Evolutionary conservation across 2,888 invertebrate genomes (phyloP).

Genomic region (Crossocerus cetratus): DNA sequence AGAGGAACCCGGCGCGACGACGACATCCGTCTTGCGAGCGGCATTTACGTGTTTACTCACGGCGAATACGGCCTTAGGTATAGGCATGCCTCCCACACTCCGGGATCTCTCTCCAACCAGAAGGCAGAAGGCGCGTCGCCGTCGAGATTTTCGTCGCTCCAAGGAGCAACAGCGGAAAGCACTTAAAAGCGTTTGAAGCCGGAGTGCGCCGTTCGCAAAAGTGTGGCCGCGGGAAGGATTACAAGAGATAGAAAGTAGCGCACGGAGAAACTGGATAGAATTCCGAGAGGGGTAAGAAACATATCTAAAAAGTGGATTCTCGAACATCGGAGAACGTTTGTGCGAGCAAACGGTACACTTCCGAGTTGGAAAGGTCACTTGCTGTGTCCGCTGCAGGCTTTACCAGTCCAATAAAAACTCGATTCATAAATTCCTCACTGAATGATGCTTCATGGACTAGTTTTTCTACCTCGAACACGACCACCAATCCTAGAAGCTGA

Average conservation of each 20-base stretch:
- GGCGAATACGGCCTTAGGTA: conserved; percentile 15
- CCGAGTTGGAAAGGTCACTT: too few species aligned
- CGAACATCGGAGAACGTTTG: not conserved
- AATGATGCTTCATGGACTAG: too few species aligned
- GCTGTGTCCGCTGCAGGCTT: too few species aligned
- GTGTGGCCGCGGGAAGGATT: conserved; percentile 28
- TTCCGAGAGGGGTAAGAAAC: too few species aligned
- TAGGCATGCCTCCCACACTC: conserved; percentile 17
- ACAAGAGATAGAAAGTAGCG: conserved; percentile 6
- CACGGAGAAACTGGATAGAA: too few species aligned
- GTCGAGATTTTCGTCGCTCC: conserved; percentile 47
- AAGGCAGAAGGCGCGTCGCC: not conserved
- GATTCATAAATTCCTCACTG: too few species aligned
- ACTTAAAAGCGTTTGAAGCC: conserved; percentile 63
- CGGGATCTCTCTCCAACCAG: conserved; percentile 14
- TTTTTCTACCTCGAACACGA: too few species aligned
- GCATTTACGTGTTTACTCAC: conserved; percentile 22
- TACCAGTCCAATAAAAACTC: too few species aligned
- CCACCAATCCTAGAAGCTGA: too few species aligned
- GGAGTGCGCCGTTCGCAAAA: conserved; percentile 31
- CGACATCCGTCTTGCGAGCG: not conserved
- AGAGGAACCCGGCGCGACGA: too few species aligned
- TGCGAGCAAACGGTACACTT: not conserved
- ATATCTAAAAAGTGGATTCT: not conserved
- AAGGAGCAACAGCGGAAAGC: conserved; percentile 62